Percentiles rank a stretch among this genome's conserved stretches.
phyloP scores from a whole-genome alignment of 2,888 invertebrate genomes.

The Nemapogon koenigi region DNA sequence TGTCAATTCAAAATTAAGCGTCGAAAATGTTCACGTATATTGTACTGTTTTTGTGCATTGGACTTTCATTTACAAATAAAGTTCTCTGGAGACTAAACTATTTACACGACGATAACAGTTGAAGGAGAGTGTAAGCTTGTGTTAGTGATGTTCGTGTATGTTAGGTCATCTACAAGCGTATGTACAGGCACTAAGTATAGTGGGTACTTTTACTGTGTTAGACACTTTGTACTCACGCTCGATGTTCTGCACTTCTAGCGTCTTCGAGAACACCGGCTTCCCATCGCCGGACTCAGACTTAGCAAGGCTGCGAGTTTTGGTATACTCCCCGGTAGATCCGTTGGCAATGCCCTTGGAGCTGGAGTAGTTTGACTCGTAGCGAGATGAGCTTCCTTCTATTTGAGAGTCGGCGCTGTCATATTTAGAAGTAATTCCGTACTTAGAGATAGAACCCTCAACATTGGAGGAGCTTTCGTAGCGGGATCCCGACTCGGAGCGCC shows the following conservation, averaged over 20 bases:
- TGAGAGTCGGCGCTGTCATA: conserved; percentile 17
- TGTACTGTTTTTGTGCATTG: not conserved
- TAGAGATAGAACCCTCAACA: conserved; percentile 12
- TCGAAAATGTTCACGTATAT: too few species aligned
- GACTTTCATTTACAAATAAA: too few species aligned
- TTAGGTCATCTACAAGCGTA: conserved; percentile 53
- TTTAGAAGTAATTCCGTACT: conserved; percentile 27
- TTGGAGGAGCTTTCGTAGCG: conserved; percentile 23
- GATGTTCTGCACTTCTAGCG: conserved; percentile 77
- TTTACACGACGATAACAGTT: too few species aligned
- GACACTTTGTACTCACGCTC: conserved; percentile 74
- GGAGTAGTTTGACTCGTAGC: conserved; percentile 33
- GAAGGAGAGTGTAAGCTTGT: not conserved
- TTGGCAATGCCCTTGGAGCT: conserved; percentile 35
- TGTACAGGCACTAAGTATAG: conserved; percentile 48
- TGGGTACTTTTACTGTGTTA: conserved; percentile 26
- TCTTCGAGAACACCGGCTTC: conserved; percentile 75
- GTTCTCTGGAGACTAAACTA: too few species aligned
- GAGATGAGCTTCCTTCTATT: conserved; percentile 29
- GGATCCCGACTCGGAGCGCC: conserved; percentile 24
- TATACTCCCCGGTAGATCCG: conserved; percentile 33
- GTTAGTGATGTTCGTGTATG: conserved; percentile 30
- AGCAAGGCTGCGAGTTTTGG: conserved; percentile 27
- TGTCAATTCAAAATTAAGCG: conserved; percentile 58
- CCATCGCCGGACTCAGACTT: conserved; percentile 54